Evolutionary conservation across 2,888 invertebrate genomes (phyloP), one percentile per base, ranked within the genome.

Genomic region (Trichogramma dendrolimi): DNA sequence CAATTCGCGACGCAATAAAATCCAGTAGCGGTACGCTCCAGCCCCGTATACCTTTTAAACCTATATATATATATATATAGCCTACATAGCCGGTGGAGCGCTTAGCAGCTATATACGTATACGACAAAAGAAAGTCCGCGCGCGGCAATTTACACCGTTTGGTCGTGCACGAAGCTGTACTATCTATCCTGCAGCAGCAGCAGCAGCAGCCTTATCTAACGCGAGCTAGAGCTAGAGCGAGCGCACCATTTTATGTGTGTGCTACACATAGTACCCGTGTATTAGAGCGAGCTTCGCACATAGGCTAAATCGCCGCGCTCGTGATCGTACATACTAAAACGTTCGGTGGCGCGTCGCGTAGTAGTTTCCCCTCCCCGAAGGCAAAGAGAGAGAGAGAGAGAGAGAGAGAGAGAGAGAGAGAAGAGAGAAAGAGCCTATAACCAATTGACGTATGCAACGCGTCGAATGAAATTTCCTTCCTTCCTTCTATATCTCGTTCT

Each of bases 261-360:
- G 27, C 27, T 27, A 27, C 27, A 14, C 14, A 14, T 14, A 14
- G 14, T 14, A 14, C 14, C 14, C n/a, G n/a, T n/a, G n/a, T n/a
- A n/a, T n/a, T n/a, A n/a, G n/a, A n/a, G n/a, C n/a, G n/a, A 27
- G 27, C 27, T 27, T 27, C 2, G 1, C 27, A 27, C 27, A 27
- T 27, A 27, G 27, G 73, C 72, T 76, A 76, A 76, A 76, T 74
- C 75, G 74, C 69, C 64, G 27, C 27, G 73, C 70, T 71, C 76
- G 74, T 75, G 76, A 71, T 71, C 70, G 68, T 71, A 70, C 76
- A 76, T 76, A 74, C 72, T 72, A 73, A 75, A 70, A 27, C 27
- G 27, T 2, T 27, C 27, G 27, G 27, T 3, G 27, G 1, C 27
- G 27, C 27, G 27, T 27, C 27, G 27, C 27, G 27, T 27, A 27